phyloP scores from a whole-genome alignment of 2,797 vertebrate genomes.

The Hoplostethus atlanticus region DNA sequence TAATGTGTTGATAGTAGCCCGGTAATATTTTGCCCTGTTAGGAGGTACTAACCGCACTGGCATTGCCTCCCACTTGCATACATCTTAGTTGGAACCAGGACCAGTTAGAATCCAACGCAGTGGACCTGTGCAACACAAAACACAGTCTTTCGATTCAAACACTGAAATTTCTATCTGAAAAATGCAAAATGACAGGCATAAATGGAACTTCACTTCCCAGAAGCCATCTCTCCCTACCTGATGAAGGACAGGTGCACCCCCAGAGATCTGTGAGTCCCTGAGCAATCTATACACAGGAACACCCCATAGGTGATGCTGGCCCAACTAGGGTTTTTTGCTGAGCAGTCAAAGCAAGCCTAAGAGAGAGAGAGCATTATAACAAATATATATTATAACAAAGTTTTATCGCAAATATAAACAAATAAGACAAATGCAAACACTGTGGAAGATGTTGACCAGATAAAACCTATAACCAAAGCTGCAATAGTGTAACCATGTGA shows the following conservation, averaged over 20 bases:
- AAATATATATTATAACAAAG: background rate
- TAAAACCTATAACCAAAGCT: background rate
- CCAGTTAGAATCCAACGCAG: constrained; percentile 97
- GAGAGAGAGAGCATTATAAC: constrained; percentile 7
- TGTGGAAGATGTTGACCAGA: background rate
- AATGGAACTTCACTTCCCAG: background rate
- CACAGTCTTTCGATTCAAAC: background rate
- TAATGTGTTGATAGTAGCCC: background rate
- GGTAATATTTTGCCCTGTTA: constrained; percentile 30
- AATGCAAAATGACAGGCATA: background rate
- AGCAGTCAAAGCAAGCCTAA: constrained; percentile 95
- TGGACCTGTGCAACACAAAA: constrained; percentile 85
- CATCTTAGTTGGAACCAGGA: constrained; percentile 97
- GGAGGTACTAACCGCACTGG: constrained; percentile 87
- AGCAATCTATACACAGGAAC: constrained; percentile 97
- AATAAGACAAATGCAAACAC: background rate
- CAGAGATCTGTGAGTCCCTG: constrained; percentile 93
- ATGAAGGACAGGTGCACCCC: constrained; percentile 97
- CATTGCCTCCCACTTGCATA: constrained; percentile 98
- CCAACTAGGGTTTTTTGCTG: constrained; percentile 97
- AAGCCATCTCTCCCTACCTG: constrained; percentile 79
- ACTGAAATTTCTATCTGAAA: background rate
- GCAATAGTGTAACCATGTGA: background rate
- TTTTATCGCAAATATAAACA: background rate
- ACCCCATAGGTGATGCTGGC: constrained; percentile 97